Conservation (phyloP, 23 tunicate genomes). For the Halocynthia roretzi region DNA sequence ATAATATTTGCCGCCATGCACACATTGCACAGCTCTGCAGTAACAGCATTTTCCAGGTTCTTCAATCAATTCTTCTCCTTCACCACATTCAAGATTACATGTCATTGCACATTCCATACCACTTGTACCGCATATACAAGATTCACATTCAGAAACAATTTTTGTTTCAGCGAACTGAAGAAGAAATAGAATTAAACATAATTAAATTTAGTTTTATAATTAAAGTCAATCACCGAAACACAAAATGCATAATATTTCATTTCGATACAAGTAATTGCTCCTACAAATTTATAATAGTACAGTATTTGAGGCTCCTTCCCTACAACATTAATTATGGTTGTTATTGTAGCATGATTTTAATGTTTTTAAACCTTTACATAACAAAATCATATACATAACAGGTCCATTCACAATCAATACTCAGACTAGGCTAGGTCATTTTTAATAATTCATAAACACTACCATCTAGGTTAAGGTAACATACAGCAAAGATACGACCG, state of each 20-base stretch:
- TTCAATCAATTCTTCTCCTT: slow-evolving; percentile 43
- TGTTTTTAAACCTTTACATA: too few relatives aligned
- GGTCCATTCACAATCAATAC: too few relatives aligned
- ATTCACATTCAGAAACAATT: slow-evolving; percentile 37
- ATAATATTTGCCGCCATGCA: slow-evolving; percentile 24
- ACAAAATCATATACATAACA: too few relatives aligned
- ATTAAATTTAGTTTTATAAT: background rate
- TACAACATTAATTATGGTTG: too few relatives aligned
- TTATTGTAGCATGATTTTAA: too few relatives aligned
- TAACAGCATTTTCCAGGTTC: slow-evolving; percentile 55
- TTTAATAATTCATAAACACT: too few relatives aligned
- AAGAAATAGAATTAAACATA: background rate
- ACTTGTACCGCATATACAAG: slow-evolving; percentile 43
- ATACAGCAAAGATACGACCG: slow-evolving; percentile 18
- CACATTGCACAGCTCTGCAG: slow-evolving; percentile 51
- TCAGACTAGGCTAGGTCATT: too few relatives aligned
- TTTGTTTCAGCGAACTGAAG: slow-evolving; percentile 44
- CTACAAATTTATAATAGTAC: too few relatives aligned
- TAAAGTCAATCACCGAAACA: background rate
- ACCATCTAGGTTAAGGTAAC: background rate
- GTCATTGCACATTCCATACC: slow-evolving; percentile 48
- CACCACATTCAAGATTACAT: slow-evolving; percentile 48
- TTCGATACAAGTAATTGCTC: background rate
- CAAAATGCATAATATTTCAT: background rate
- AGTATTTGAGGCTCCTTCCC: too few relatives aligned